Conservation (phyloP, 1,140 invertebrate genomes). For the Tetramorium parvispinum region DNA sequence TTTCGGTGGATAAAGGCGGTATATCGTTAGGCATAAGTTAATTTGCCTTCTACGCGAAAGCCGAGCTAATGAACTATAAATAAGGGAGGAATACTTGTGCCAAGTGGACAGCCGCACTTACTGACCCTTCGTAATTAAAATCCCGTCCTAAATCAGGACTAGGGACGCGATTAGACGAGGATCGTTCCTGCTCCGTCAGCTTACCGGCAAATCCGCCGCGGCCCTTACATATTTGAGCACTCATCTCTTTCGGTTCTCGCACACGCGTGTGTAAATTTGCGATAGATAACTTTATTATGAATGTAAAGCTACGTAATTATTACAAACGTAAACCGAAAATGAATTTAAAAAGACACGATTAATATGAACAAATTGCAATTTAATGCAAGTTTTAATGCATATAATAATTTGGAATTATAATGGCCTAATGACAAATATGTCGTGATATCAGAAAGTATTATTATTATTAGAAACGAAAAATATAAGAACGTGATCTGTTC, state of each 20-base stretch:
- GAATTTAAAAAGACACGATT: not conserved
- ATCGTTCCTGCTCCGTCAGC: constrained; percentile 63
- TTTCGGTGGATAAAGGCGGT: constrained; percentile 24
- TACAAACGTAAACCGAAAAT: not conserved
- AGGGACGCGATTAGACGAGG: constrained; percentile 76
- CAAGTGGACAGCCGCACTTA: constrained; percentile 71
- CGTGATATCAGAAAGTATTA: constrained; percentile 55
- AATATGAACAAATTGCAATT: not conserved
- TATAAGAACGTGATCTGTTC: constrained; percentile 42
- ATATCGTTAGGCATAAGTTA: constrained; percentile 65
- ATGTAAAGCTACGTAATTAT: not conserved
- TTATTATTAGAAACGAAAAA: constrained; percentile 52
- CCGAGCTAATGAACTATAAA: constrained; percentile 77
- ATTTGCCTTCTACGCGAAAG: constrained; percentile 71
- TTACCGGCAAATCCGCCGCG: constrained; percentile 70
- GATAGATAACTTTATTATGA: not conserved
- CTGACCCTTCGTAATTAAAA: constrained; percentile 83
- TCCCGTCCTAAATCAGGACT: constrained; percentile 81
- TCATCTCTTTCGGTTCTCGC: constrained; percentile 58
- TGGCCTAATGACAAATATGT: constrained; percentile 5
- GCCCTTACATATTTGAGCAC: constrained; percentile 58
- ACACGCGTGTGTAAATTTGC: constrained; percentile 16
- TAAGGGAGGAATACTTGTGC: constrained; percentile 73
- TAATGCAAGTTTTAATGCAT: not conserved
- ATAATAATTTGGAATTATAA: constrained; percentile 6